A percentile compares a stretch with the other conserved stretches of the same genome.
phyloP scores from a whole-genome alignment of 1,140 invertebrate genomes.

The Magallana angulata region DNA sequence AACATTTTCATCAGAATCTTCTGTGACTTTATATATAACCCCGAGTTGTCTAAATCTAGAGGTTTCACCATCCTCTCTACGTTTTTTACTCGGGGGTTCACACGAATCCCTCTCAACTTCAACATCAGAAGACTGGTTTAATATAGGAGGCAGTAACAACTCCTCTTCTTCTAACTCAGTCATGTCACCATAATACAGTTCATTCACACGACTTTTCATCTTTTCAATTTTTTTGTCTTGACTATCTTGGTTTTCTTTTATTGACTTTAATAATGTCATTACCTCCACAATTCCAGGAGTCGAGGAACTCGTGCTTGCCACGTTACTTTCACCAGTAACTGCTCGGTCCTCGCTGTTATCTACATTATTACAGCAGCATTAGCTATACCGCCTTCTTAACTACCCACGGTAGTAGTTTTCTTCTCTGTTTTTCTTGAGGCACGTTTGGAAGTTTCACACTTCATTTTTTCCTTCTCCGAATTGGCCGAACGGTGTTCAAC shows the following conservation, averaged over 20 bases:
- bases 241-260: not conserved
- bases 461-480: not conserved
- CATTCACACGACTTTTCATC: not conserved
- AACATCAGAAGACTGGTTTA: not conserved
- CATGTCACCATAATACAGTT: not conserved
- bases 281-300: not conserved
- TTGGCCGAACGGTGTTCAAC: not conserved
- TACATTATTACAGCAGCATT: not conserved
- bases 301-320: not conserved
- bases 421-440: not conserved
- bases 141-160: not conserved
- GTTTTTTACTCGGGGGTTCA: not conserved
- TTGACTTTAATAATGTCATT: not conserved
- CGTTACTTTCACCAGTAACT: not conserved
- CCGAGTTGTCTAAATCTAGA: not conserved
- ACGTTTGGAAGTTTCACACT: not conserved
- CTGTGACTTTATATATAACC: too few species aligned
- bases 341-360: not conserved
- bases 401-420: too few species aligned
- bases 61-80: not conserved
- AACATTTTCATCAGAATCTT: too few species aligned
- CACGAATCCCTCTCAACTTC: not conserved
- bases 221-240: not conserved
- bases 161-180: not conserved
- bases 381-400: not conserved